Evolutionary conservation across 2,113 vertebrate species (phyloP).

Genomic region (Psittacula cyanocephala): DNA sequence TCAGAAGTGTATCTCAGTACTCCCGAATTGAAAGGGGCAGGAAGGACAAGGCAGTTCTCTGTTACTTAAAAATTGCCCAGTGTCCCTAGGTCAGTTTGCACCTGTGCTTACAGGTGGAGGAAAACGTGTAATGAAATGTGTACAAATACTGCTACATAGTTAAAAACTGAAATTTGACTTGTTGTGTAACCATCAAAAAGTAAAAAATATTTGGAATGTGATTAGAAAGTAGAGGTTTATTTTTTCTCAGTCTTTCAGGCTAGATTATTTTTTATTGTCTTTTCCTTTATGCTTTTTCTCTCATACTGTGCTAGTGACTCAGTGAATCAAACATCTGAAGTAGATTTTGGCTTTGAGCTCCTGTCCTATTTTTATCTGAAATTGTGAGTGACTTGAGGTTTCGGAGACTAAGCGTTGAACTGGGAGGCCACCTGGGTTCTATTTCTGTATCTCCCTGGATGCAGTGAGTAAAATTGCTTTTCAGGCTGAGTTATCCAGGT

Average conservation of each 20-base stretch:
- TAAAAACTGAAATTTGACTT: background rate
- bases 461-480: background rate
- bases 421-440: background rate
- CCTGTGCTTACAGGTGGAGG: background rate
- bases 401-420: background rate
- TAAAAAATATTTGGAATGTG: background rate
- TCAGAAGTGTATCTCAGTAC: background rate
- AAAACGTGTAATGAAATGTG: background rate
- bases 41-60: background rate
- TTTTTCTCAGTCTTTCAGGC: background rate
- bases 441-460: background rate
- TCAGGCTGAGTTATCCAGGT: background rate
- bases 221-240: background rate
- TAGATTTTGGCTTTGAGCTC: background rate
- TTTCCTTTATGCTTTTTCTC: background rate
- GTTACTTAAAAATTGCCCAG: background rate
- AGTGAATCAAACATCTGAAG: background rate
- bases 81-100: background rate
- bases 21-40: background rate
- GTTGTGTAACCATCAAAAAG: background rate
- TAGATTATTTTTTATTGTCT: background rate
- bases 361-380: background rate
- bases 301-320: background rate
- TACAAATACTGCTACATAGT: fast-evolving
- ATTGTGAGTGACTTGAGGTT: background rate